Evolutionary conservation across 2,888 invertebrate genomes (phyloP), one percentile per base, ranked within the genome.

Genomic region (Graphium colonna): DNA sequence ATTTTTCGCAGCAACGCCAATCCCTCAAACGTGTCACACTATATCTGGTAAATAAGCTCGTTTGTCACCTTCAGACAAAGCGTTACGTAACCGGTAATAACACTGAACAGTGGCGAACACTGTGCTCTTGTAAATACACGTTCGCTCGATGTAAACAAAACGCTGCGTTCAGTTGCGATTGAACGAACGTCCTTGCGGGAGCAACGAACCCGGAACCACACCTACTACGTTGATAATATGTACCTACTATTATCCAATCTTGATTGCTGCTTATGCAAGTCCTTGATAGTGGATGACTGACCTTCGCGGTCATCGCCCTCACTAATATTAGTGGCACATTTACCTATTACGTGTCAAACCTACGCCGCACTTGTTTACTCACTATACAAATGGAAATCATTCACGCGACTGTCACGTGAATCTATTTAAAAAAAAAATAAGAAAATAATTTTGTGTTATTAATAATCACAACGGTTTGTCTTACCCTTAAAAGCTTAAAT

Each of bases 171-270:
- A 71, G 68, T 68, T 67, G 69, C 61, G 57, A 62, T 60, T 61
- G 60, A 73, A 73, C 71, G 69, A 69, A 76, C 82, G 86, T 81
- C 86, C 88, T 87, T 88, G 87, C 67, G 62, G 68, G 82, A 63
- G 47, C 80, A 69, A 75, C 77, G 74, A 82, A 82, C 86, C 86
- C 85, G 86, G 88, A 85, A 85, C 18, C 71, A 75, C 57, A 59
- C 57, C 53, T 69, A 74, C 65, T 65, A 63, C 60, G 52, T 55
- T 64, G 73, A 76, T 78, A 77, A 75, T 72, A 52, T 17, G 5
- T 18, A 36, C 1, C 5, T 26, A 71, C 75, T 75, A 70, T 79
- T 77, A 77, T 75, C 69, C 69, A 75, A 75, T 71, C 70, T 68
- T 68, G 67, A 70, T 68, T 59, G 61, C 60, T 65, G 68, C 75